Conservation (phyloP, 2,888 invertebrate genomes). For the Busseola fusca region DNA sequence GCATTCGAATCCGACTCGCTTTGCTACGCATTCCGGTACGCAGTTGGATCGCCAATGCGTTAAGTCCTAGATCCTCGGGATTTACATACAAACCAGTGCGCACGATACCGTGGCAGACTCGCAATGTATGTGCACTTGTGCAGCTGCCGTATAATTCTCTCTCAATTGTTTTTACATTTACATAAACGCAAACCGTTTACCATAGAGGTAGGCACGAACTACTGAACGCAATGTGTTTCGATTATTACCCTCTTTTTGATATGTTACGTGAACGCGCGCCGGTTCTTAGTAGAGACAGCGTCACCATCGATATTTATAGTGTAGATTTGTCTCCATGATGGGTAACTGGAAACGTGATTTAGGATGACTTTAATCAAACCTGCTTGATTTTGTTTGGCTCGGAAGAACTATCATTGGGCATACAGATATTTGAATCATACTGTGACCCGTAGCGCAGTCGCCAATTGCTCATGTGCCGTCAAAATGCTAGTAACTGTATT, state of each 20-base stretch:
- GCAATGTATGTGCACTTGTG: slow-evolving; percentile 42
- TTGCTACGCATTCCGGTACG: slow-evolving; percentile 20
- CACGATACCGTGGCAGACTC: slow-evolving; percentile 15
- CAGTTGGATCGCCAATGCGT: slow-evolving; percentile 46
- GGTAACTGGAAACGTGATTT: background rate
- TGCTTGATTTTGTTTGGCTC: background rate
- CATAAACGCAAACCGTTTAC: slow-evolving; percentile 17
- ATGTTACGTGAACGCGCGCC: too few relatives aligned
- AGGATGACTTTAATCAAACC: background rate
- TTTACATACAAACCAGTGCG: slow-evolving; percentile 53
- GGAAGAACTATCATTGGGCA: background rate
- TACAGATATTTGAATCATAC: background rate
- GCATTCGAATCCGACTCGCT: slow-evolving; percentile 13
- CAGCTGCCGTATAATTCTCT: slow-evolving; percentile 44
- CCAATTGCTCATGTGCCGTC: background rate
- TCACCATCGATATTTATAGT: background rate
- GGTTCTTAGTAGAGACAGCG: background rate
- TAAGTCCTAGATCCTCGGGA: slow-evolving; percentile 51
- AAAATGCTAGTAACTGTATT: background rate
- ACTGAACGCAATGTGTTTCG: background rate
- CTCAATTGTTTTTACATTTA: slow-evolving; percentile 44
- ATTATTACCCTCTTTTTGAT: background rate
- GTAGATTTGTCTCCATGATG: background rate
- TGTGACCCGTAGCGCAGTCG: background rate
- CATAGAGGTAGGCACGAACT: background rate